These are phyloP conservation scores for Petrocephalus microphthalmus DNA, from an alignment of 2,113 vertebrate species.

Conservation along the genomic window DNA sequence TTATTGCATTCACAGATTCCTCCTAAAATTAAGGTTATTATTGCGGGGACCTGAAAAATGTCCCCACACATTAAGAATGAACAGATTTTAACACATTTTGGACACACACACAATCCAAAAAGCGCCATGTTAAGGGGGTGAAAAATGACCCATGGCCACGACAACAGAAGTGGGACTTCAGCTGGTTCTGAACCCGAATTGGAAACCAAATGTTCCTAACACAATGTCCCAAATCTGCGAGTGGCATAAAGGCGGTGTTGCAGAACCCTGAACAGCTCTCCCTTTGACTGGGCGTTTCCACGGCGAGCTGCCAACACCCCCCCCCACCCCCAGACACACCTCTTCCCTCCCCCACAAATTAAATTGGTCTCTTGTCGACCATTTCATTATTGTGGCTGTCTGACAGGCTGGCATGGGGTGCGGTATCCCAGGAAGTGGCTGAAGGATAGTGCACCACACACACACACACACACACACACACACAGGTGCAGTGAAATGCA, in stretches of 20 bases:
- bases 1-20: not conserved
- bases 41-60: not conserved
- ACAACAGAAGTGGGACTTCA: not conserved
- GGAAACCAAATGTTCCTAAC: not conserved
- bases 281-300: not conserved
- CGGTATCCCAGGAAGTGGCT: not conserved
- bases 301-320: not conserved
- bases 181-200: not conserved
- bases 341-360: slow-evolving; percentile 8
- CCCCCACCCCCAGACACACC: not conserved
- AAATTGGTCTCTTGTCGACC: slow-evolving; percentile 1
- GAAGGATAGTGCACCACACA: not conserved
- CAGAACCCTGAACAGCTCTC: not conserved
- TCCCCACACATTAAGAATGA: not conserved
- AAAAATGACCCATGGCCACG: not conserved
- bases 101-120: not conserved
- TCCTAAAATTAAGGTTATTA: not conserved
- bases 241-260: not conserved
- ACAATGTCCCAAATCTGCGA: not conserved
- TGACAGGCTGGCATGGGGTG: not conserved
- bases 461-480: not conserved
- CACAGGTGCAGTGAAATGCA: not conserved
- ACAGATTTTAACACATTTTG: not conserved
- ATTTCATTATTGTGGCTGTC: not conserved
- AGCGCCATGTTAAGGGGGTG: not conserved